Conservation (phyloP, 35 echinoderm and acorn worm genomes). For the Holothuria glaberrima region DNA sequence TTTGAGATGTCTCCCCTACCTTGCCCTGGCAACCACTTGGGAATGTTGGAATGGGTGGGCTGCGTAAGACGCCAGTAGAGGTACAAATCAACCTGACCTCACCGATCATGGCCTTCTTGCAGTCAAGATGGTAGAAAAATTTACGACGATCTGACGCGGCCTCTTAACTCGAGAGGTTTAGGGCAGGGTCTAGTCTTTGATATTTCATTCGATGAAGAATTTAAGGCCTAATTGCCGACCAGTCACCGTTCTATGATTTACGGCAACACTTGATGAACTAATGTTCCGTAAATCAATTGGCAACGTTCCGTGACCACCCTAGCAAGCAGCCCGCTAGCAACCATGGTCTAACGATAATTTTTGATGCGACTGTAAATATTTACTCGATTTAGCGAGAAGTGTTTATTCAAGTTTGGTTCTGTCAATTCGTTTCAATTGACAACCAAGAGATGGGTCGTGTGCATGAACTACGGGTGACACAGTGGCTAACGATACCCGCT, state of each 20-base stretch:
- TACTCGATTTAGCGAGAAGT: conserved; percentile 36
- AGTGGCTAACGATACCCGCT: no score
- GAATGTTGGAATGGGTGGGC: no score
- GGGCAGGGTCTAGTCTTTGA: neutral
- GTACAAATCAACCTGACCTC: neutral
- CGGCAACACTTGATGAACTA: conserved; percentile 19
- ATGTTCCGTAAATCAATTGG: conserved; percentile 51
- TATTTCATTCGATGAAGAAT: neutral
- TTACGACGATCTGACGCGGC: conserved; percentile 33
- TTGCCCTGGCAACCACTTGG: no score
- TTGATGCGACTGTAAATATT: conserved; percentile 34
- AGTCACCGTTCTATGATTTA: neutral
- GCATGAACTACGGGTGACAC: no score
- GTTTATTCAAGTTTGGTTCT: conserved; percentile 39
- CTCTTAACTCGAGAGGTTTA: neutral
- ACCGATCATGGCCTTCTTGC: conserved; percentile 30
- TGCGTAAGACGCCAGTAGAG: neutral
- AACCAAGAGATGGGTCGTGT: no score
- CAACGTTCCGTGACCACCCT: conserved; percentile 29
- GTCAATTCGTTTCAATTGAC: conserved; percentile 11
- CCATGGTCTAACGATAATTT: neutral
- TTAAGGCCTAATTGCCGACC: conserved; percentile 23
- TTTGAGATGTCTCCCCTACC: no score
- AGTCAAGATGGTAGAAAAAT: neutral
- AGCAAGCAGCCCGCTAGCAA: neutral